These are phyloP conservation scores for Scaptomyza polygonia DNA, from an alignment of 2,888 invertebrate species.

Conservation along the genomic window DNA sequence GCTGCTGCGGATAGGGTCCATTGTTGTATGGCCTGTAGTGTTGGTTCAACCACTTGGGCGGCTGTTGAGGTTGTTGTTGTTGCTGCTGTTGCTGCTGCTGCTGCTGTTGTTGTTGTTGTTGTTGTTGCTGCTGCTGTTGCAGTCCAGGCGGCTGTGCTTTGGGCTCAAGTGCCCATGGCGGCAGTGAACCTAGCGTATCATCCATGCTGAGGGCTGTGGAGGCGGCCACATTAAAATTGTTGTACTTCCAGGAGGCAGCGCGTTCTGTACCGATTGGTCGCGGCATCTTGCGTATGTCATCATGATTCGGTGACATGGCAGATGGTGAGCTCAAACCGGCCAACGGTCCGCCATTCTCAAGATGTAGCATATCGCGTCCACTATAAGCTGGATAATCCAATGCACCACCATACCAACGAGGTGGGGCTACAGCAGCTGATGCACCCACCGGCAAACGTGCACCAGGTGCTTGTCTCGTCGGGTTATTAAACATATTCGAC, in stretches of 20 bases:
- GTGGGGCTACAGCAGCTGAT: slow-evolving; percentile 54
- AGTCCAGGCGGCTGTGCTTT: slow-evolving; percentile 66
- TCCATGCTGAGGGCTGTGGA: slow-evolving; percentile 65
- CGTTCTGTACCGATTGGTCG: slow-evolving; percentile 93
- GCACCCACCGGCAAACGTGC: slow-evolving; percentile 49
- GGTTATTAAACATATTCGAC: slow-evolving; percentile 68
- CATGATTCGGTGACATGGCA: slow-evolving; percentile 84
- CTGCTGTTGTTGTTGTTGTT: slow-evolving; percentile 35
- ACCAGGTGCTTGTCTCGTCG: slow-evolving; percentile 71
- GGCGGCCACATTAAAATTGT: slow-evolving; percentile 78
- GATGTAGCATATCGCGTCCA: slow-evolving; percentile 81
- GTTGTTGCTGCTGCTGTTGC: slow-evolving; percentile 36
- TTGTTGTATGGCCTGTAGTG: slow-evolving; percentile 81
- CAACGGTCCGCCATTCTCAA: slow-evolving; percentile 81
- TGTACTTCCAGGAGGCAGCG: slow-evolving; percentile 84
- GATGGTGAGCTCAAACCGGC: slow-evolving; percentile 82
- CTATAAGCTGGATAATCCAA: slow-evolving; percentile 73
- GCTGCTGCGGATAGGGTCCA: slow-evolving; percentile 77
- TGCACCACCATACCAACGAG: slow-evolving; percentile 76
- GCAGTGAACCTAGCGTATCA: slow-evolving; percentile 55
- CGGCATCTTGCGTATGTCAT: slow-evolving; percentile 85
- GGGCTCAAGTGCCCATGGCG: slow-evolving; percentile 65
- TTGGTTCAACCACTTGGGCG: slow-evolving; percentile 61
- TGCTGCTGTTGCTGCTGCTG: slow-evolving; percentile 41
- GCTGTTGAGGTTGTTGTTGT: slow-evolving; percentile 76